Base-by-base conservation (phyloP, 2,797 vertebrate genomes). In the Xenentodon cancila region DNA sequence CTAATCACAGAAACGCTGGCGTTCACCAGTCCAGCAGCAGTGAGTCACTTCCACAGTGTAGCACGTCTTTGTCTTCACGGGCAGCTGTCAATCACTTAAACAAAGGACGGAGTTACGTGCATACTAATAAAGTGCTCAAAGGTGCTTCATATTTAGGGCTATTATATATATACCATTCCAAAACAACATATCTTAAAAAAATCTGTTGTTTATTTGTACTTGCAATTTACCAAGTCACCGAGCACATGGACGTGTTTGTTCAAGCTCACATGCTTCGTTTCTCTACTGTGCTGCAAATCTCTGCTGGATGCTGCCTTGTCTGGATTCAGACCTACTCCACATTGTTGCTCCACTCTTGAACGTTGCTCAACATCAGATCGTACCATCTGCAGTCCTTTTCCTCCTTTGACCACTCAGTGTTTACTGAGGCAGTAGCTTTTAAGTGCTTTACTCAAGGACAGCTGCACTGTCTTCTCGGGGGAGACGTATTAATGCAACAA, bases 401-500 rank as follows among this genome's bases (percentile, higher is more conserved):
- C 68, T 11, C 11, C 50, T 81, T 72, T 30, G 59, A 78, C 63
- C 40, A 53, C 77, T 73, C 51, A 73, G 73, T 85, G 79, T 90
- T 90, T 86, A 81, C 81, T 63, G 75, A 87, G 76, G 88, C 87
- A 89, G 86, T 85, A 85, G 60, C 71, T 42, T 88, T 81, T 88
- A 89, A 91, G 90, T 91, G 88, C 88, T 87, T 89, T 79, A 76
- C 83, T 88, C 80, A 86, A 89, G 85, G 88, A 89, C 87, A 82
- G 81, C 85, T 84, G 80, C 78, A 72, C 78, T 48, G 77, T 82
- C 85, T 84, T 88, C 89, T 85, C 68, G 64, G 84, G 90, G 73
- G 85, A 86, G 69, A 65, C 81, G 69, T 75, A 82, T 81, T 89
- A 90, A 91, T 91, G 89, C 85, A 91, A 87, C 86, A 77, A 84